Base-by-base conservation (phyloP, 1,140 invertebrate species). In the Neomicropteryx cornuta region DNA sequence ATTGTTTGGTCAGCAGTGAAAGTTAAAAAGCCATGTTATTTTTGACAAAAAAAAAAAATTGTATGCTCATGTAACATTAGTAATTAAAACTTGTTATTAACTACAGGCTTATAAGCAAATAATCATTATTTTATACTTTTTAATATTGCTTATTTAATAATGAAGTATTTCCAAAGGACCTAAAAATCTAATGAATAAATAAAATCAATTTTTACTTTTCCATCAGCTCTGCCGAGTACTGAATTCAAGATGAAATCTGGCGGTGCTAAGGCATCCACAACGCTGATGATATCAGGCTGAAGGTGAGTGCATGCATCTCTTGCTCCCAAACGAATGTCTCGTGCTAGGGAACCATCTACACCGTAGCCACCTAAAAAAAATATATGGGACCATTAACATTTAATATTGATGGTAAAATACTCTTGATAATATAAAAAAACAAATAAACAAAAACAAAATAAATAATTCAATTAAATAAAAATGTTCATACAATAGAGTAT, bases 201-300 rank as follows among this genome's bases (percentile, higher is more conserved):
- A 14, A 16, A 14, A 10, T 38, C 35, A 38, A 11, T 33, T 51
- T 52, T 55, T 58, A 91, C 84, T 61, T 87, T 67, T 44, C 88
- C 88, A 71, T 92, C 84, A 3, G 83, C 73, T 53, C 72, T 75
- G 29, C 85, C 87, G n/a, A 92, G 64, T 18, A 82, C 75, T n/a
- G 87, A 92, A 55, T 87, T 83, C 5, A 92, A 49, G 23, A 88
- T 72, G 55, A 83, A 93, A 66, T 95, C 91, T 3, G 90, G 80
- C 2, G 89, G 87, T 19, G 88, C 83, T 19, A 95, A 64, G 27
- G 80, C 81, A 65, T 96, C 92, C 1, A 83, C 83, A 10, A 93
- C 65, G 21, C 76, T 64, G 3, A 95, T 77, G 18, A 81, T 74
- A 32, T 94, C 79, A 21, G 74, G 60, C 57, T 88, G 85, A 16